phyloP scores from a whole-genome alignment of 1,140 invertebrate genomes.

The Cataglyphis hispanica region DNA sequence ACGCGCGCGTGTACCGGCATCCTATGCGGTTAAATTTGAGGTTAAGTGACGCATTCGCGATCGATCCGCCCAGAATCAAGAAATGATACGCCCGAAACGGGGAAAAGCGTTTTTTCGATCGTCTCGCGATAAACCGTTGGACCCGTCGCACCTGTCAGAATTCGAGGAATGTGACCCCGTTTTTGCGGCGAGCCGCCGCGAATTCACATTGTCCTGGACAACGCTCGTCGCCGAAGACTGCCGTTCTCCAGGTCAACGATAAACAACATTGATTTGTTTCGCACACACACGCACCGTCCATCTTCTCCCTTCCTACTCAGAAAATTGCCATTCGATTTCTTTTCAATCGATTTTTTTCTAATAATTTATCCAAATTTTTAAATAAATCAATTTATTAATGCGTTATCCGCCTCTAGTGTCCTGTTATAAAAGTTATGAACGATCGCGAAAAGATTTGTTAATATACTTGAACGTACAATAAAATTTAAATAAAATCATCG shows the following conservation, averaged over 20 bases:
- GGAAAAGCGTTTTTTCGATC: neutral
- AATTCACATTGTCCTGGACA: neutral
- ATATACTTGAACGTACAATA: no score
- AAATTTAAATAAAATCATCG: no score
- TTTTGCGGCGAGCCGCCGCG: neutral
- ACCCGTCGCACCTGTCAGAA: neutral
- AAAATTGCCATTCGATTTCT: neutral
- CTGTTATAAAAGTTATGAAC: neutral
- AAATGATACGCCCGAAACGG: neutral
- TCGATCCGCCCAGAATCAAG: slow-evolving; percentile 55
- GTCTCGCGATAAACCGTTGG: neutral
- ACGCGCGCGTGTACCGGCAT: slow-evolving; percentile 61
- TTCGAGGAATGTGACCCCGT: neutral
- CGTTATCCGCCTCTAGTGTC: neutral
- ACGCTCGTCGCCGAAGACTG: neutral
- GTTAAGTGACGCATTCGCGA: slow-evolving; percentile 75
- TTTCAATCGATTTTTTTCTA: neutral
- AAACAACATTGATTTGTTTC: neutral
- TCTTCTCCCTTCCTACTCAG: neutral
- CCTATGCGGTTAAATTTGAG: slow-evolving; percentile 67
- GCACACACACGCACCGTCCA: neutral
- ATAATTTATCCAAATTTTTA: no score
- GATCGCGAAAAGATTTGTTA: neutral
- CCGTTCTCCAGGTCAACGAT: neutral
- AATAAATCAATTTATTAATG: neutral